These are phyloP conservation scores for Conus betulinus DNA, from an alignment of 1,140 invertebrate genomes.

Conservation along the genomic window DNA sequence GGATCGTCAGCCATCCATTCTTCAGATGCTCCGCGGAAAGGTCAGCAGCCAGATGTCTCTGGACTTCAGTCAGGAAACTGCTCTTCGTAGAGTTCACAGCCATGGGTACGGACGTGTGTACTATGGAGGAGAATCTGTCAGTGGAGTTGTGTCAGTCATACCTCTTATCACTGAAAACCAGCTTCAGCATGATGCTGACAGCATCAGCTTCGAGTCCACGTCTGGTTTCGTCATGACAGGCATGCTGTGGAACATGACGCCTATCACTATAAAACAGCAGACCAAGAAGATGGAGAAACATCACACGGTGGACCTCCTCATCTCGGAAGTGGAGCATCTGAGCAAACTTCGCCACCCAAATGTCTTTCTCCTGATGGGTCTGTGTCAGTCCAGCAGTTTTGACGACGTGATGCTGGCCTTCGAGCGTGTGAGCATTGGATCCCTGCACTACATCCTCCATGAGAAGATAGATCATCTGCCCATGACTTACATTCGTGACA, in stretches of 20 bases:
- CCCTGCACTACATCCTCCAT: constrained; percentile 73
- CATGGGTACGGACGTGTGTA: constrained; percentile 63
- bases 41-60: constrained; percentile 31
- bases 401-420: constrained; percentile 74
- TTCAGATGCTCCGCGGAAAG: constrained; percentile 42
- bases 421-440: constrained; percentile 73
- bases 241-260: constrained; percentile 67
- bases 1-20: constrained; percentile 49
- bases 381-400: constrained; percentile 72
- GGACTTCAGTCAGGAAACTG: neutral
- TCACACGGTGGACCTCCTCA: constrained; percentile 73
- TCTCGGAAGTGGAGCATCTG: constrained; percentile 71
- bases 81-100: constrained; percentile 47
- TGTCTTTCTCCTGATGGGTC: constrained; percentile 75
- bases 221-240: constrained; percentile 41
- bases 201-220: constrained; percentile 47
- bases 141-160: constrained; percentile 59
- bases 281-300: constrained; percentile 57
- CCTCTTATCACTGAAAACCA: constrained; percentile 59
- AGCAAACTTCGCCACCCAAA: constrained; percentile 73
- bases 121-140: constrained; percentile 44
- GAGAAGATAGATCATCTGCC: constrained; percentile 68
- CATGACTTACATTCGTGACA: constrained; percentile 37
- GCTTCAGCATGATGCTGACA: constrained; percentile 51
- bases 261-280: constrained; percentile 74